Conservation (phyloP, 2,888 invertebrate species). For the Rhamnusium bicolor region DNA sequence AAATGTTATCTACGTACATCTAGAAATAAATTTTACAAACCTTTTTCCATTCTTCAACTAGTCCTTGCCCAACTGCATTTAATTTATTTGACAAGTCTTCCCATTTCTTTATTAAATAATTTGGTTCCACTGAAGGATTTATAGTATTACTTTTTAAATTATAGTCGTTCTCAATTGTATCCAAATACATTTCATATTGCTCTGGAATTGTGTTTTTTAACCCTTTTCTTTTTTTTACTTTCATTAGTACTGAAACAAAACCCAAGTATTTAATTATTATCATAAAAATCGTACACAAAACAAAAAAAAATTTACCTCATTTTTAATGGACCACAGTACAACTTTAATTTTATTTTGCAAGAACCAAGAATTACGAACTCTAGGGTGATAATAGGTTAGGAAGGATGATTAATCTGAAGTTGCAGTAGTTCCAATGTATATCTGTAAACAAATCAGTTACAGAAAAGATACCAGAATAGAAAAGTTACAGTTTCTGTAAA, state of each 20-base stretch:
- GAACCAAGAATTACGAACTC: not conserved
- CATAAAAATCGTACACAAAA: not conserved
- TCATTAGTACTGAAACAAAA: not conserved
- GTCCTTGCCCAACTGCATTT: slow-evolving; percentile 38
- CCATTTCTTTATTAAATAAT: slow-evolving; percentile 36
- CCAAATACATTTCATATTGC: slow-evolving; percentile 3
- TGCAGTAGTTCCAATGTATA: not conserved
- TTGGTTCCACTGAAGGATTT: slow-evolving; percentile 28
- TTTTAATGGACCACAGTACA: not conserved
- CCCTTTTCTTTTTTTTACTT: not conserved
- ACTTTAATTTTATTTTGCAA: not conserved
- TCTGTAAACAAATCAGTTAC: not conserved
- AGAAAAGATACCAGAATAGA: not conserved
- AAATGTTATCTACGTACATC: not conserved
- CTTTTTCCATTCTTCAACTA: slow-evolving; percentile 38
- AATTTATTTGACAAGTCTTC: slow-evolving; percentile 27
- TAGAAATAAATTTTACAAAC: not conserved
- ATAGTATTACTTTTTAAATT: slow-evolving; percentile 25
- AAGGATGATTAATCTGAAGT: not conserved
- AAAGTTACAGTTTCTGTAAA: not conserved
- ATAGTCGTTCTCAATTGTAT: slow-evolving; percentile 25
- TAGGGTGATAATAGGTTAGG: too few relatives aligned
- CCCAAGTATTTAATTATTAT: not conserved
- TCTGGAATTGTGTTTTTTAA: not conserved
- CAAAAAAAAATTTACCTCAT: not conserved